Evolutionary conservation across 2,888 invertebrate species (phyloP).

Genomic region (Agrotis puta): DNA sequence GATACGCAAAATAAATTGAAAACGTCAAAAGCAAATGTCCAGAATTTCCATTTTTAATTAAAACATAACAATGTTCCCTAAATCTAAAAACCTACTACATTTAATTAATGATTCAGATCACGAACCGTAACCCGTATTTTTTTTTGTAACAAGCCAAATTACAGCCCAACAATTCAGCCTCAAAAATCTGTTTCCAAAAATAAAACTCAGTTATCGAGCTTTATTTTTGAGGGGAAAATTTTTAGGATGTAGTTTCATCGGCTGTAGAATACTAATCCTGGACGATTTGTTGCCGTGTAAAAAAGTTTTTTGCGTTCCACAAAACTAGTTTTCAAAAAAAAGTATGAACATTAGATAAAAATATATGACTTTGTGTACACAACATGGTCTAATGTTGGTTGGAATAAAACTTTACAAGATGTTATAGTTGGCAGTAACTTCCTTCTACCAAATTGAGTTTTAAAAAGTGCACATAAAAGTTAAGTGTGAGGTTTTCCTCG

Average conservation of each 20-base stretch:
- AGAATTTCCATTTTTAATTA: conserved; percentile 20
- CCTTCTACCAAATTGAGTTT: conserved; percentile 8
- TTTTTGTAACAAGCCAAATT: conserved; percentile 36
- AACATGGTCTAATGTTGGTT: conserved; percentile 13
- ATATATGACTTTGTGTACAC: conserved; percentile 25
- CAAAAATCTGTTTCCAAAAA: conserved; percentile 35
- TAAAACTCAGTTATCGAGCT: conserved; percentile 27
- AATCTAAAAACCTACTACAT: conserved; percentile 29
- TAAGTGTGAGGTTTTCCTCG: not conserved
- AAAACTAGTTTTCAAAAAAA: conserved; percentile 30
- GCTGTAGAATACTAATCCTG: conserved; percentile 39
- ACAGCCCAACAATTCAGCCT: conserved; percentile 1
- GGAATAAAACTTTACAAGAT: conserved; percentile 18
- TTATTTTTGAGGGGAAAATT: conserved; percentile 33
- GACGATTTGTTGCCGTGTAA: conserved; percentile 20
- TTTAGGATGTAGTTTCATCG: conserved; percentile 37
- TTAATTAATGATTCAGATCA: conserved; percentile 38
- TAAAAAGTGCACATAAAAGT: conserved; percentile 10
- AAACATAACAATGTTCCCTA: conserved; percentile 5
- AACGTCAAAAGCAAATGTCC: not conserved
- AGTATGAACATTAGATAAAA: conserved; percentile 32
- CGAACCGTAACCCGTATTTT: conserved; percentile 33
- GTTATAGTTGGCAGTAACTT: conserved; percentile 16
- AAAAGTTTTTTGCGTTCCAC: conserved; percentile 16
- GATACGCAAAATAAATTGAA: not conserved